Conservation (phyloP, 2,113 vertebrate species). For the Atherinomorus stipes region DNA sequence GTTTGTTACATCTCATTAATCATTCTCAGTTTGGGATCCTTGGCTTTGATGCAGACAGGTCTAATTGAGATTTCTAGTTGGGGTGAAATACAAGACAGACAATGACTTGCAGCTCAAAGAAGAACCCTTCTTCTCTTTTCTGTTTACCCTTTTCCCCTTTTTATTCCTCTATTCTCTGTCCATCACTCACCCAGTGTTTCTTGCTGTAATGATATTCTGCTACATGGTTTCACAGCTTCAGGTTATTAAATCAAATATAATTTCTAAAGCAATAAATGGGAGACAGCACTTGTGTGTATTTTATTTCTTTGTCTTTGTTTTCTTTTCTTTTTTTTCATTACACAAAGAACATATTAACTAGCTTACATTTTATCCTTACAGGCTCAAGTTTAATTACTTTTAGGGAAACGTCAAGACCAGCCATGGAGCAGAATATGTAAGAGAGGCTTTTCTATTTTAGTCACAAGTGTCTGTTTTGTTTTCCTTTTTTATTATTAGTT, state of each 20-base stretch:
- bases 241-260: conserved; percentile 79
- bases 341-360: conserved; percentile 79
- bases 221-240: conserved; percentile 64
- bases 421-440: conserved; percentile 73
- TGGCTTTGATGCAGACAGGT: conserved; percentile 22
- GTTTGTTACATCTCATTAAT: conserved; percentile 54
- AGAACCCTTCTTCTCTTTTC: not conserved
- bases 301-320: conserved; percentile 71
- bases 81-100: conserved; percentile 29
- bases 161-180: conserved; percentile 1
- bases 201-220: conserved; percentile 54
- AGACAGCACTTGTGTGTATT: conserved; percentile 70
- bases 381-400: conserved; percentile 83
- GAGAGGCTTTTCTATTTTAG: conserved; percentile 76
- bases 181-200: conserved; percentile 48
- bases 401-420: conserved; percentile 62
- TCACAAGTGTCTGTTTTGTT: conserved; percentile 78
- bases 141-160: not conserved
- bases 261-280: conserved; percentile 76
- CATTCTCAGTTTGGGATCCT: conserved; percentile 28
- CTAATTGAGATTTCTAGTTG: conserved; percentile 39
- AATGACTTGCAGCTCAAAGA: not conserved
- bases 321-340: conserved; percentile 73
- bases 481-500: conserved; percentile 71
- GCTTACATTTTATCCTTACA: conserved; percentile 82